A percentile compares a stretch with the other conserved stretches of the same genome.
Conservation (phyloP, 2,113 vertebrate genomes). For the Clarias magur region DNA sequence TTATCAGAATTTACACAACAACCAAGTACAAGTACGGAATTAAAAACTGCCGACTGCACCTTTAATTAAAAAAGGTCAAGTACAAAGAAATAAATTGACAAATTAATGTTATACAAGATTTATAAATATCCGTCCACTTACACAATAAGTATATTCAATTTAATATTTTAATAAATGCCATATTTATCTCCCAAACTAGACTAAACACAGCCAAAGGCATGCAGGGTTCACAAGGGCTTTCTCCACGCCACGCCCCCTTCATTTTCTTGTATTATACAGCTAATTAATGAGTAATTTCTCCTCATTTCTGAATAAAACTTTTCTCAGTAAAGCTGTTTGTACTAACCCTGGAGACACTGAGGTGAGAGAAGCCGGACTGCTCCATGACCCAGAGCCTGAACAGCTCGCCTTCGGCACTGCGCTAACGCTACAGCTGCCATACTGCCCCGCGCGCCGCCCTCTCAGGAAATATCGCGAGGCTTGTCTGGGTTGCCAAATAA, state of each 20-base stretch:
- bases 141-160: not conserved
- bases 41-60: not conserved
- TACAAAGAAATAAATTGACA: not conserved
- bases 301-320: accelerated
- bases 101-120: not conserved
- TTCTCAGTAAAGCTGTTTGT: not conserved
- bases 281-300: too few species aligned
- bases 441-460: slow-evolving; percentile 56
- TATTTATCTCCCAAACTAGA: not conserved
- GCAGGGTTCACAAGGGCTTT: slow-evolving; percentile 29
- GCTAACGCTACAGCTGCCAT: slow-evolving; percentile 73
- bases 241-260: slow-evolving; percentile 66
- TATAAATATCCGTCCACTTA: not conserved
- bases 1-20: not conserved
- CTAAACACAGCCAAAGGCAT: not conserved
- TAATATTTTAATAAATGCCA: not conserved
- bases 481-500: slow-evolving; percentile 38
- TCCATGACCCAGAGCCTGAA: slow-evolving; percentile 60
- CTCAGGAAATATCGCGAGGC: slow-evolving; percentile 69
- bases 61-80: not conserved
- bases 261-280: not conserved
- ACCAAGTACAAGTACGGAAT: not conserved
- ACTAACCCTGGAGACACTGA: slow-evolving; percentile 63
- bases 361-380: slow-evolving; percentile 53
- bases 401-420: slow-evolving; percentile 69